Conservation (phyloP, 1,140 invertebrate genomes). For the Lasaia peninsularis region DNA sequence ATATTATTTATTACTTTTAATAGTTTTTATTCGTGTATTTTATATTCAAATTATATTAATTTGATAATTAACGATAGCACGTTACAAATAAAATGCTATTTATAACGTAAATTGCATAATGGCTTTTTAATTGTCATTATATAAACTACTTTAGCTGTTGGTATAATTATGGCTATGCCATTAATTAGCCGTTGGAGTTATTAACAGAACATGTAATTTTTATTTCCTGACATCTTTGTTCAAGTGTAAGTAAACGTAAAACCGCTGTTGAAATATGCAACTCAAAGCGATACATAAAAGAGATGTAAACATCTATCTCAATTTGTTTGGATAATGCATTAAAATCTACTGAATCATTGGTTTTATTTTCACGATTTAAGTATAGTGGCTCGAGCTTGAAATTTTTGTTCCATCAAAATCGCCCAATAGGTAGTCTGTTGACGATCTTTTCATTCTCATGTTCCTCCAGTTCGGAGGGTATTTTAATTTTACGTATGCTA, state of each 20-base stretch:
- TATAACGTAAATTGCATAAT: not conserved
- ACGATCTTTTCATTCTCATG: no score
- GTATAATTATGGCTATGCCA: not conserved
- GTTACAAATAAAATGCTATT: conserved; percentile 9
- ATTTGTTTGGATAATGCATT: no score
- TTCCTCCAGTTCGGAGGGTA: no score
- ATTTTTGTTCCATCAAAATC: no score
- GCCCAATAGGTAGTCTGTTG: no score
- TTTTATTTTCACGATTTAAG: no score
- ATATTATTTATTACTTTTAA: conserved; percentile 5
- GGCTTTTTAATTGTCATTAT: conserved; percentile 5
- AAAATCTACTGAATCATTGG: no score
- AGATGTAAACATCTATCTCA: no score
- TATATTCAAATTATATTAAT: conserved; percentile 7
- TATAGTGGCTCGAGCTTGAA: no score
- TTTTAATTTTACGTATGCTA: no score
- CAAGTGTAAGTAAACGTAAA: conserved; percentile 6
- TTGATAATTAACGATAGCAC: conserved; percentile 7
- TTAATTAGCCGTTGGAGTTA: not conserved
- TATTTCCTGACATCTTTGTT: not conserved
- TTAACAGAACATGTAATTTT: conserved; percentile 15
- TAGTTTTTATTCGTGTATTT: conserved; percentile 6
- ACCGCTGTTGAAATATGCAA: no score
- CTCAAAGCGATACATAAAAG: no score
- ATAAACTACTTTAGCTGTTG: conserved; percentile 2